Evolutionary conservation across 1,140 invertebrate species (phyloP).

Genomic region (Spodoptera litura): DNA sequence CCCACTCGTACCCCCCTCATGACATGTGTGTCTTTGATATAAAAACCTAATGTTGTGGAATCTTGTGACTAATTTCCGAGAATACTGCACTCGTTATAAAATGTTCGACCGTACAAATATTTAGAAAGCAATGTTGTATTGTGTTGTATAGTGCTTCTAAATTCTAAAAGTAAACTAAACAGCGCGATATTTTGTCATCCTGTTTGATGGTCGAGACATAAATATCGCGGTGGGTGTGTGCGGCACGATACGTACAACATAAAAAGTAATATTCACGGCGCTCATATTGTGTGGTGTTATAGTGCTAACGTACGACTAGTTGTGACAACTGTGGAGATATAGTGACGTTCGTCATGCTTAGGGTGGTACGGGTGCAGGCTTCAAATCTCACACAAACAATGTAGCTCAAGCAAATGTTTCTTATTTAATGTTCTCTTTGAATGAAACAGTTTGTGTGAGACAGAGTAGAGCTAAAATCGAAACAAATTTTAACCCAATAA

Average conservation of each 20-base stretch:
- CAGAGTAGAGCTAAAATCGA: conserved; percentile 53
- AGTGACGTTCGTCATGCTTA: conserved; percentile 75
- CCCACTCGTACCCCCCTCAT: conserved; percentile 69
- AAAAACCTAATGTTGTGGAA: conserved; percentile 16
- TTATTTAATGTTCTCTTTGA: conserved; percentile 3
- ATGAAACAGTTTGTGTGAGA: conserved; percentile 70
- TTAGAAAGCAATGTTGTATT: conserved; percentile 14
- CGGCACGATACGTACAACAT: conserved; percentile 33
- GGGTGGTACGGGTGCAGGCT: conserved; percentile 83
- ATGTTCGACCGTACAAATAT: neutral
- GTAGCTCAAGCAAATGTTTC: conserved; percentile 6
- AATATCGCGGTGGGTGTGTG: conserved; percentile 35
- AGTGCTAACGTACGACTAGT: conserved; percentile 71
- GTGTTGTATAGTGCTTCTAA: conserved; percentile 17
- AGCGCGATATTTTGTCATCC: conserved; percentile 24
- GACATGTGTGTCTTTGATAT: conserved; percentile 33
- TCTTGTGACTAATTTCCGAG: conserved; percentile 29
- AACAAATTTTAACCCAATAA: conserved; percentile 70
- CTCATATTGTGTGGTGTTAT: conserved; percentile 50
- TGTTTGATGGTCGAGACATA: conserved; percentile 22
- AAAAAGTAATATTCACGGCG: conserved; percentile 47
- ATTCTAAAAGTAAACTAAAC: conserved; percentile 19
- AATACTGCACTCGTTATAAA: conserved; percentile 12
- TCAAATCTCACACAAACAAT: conserved; percentile 68
- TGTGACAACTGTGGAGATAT: conserved; percentile 62